Evolutionary conservation across 2,888 invertebrate species (phyloP).

Genomic region (Eurytoma adleriae): DNA sequence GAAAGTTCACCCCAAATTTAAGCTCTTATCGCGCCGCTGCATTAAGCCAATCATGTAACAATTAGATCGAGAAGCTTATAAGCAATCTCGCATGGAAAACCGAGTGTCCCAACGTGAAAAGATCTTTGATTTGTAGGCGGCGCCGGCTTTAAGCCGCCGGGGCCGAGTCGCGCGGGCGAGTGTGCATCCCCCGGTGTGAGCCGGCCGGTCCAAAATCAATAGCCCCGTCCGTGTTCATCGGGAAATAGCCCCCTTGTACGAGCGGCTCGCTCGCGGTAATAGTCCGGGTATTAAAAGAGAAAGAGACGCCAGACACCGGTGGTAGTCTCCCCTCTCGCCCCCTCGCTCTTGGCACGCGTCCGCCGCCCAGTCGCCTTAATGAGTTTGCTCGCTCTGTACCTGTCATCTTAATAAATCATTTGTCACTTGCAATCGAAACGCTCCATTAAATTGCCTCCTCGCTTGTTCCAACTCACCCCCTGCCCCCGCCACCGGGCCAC

Average conservation of each 20-base stretch:
- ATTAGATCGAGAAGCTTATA: too few species aligned
- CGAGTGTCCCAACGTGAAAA: too few species aligned
- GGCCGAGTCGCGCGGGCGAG: too few species aligned
- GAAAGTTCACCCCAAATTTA: too few species aligned
- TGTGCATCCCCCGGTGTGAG: conserved; percentile 11
- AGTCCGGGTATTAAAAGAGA: conserved; percentile 26
- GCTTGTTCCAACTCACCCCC: background rate
- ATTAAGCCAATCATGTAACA: too few species aligned
- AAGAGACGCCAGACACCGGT: background rate
- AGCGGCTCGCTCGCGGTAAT: conserved; percentile 1
- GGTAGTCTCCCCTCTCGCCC: background rate
- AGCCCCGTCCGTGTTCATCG: conserved; percentile 22
- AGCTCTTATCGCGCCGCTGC: too few species aligned
- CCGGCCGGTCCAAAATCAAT: conserved; percentile 34
- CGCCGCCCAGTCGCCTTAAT: conserved; percentile 6
- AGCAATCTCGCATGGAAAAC: too few species aligned
- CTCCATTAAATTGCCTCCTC: conserved; percentile 33
- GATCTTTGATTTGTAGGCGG: too few species aligned
- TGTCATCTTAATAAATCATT: conserved; percentile 57
- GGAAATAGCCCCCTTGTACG: background rate
- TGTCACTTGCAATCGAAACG: conserved; percentile 52
- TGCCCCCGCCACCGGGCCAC: background rate
- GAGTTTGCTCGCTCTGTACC: conserved; percentile 45
- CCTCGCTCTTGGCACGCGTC: background rate
- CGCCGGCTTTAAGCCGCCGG: too few species aligned